Conservation (phyloP, 2,797 vertebrate species). For the Dendrocincla tyrannina region DNA sequence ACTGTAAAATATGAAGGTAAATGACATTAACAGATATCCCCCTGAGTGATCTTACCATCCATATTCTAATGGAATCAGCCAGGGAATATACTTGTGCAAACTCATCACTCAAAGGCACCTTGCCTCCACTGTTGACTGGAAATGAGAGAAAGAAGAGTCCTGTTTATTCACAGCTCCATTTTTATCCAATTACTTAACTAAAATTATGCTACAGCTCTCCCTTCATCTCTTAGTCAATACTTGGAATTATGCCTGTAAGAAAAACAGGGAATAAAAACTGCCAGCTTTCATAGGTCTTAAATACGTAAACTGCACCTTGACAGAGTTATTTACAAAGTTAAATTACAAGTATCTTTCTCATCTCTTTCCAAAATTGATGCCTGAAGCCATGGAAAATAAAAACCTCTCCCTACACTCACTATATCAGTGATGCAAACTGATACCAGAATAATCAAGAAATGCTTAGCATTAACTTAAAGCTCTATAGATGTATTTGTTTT, state of each 20-base stretch:
- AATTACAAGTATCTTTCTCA: not conserved
- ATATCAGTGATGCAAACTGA: not conserved
- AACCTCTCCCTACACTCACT: not conserved
- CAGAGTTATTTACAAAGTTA: not conserved
- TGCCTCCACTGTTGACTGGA: conserved; percentile 87
- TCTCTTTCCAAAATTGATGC: not conserved
- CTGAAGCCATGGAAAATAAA: not conserved
- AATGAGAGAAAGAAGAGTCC: conserved; percentile 48
- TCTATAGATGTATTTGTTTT: not conserved
- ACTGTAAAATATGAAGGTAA: not conserved
- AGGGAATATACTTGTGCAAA: conserved; percentile 89
- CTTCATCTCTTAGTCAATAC: not conserved
- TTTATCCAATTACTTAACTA: not conserved
- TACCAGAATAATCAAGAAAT: not conserved
- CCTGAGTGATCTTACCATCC: conserved; percentile 89
- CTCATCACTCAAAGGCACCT: conserved; percentile 84
- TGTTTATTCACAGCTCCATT: conserved; percentile 1
- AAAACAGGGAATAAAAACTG: not conserved
- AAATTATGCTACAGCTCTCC: not conserved
- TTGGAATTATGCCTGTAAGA: not conserved
- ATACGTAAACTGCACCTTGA: not conserved
- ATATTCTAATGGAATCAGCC: conserved; percentile 93
- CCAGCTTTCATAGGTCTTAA: not conserved
- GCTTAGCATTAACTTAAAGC: not conserved
- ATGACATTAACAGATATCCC: not conserved